These are phyloP conservation scores for Alviniconcha strummeri DNA, from an alignment of 2,888 invertebrate species.

Conservation along the genomic window DNA sequence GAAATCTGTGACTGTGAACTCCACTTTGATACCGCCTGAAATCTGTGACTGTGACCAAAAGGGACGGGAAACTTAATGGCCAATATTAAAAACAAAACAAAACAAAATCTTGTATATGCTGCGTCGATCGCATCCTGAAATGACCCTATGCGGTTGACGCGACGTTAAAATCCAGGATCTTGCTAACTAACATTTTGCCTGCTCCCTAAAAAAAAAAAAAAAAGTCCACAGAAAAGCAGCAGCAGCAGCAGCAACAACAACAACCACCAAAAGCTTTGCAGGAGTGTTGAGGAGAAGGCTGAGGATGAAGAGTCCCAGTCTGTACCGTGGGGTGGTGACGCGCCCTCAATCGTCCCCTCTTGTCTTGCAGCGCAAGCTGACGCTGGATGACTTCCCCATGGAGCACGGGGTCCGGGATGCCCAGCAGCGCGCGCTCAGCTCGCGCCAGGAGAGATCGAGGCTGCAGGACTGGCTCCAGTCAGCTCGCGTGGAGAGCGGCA, in stretches of 20 bases:
- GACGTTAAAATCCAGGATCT: not conserved
- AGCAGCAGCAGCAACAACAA: not conserved
- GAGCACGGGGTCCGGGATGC: constrained; percentile 47
- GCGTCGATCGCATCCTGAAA: no score
- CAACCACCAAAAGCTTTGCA: not conserved
- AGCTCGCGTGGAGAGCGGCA: constrained; percentile 48
- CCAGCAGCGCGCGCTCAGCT: constrained; percentile 44
- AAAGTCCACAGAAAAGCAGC: no score
- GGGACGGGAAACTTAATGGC: no score
- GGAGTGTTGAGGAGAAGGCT: not conserved
- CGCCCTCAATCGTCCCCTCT: constrained; percentile 41
- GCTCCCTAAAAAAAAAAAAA: no score
- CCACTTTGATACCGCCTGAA: no score
- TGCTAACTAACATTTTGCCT: not conserved
- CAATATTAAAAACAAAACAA: no score
- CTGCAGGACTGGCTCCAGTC: constrained; percentile 39
- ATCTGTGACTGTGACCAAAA: no score
- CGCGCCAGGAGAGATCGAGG: constrained; percentile 38
- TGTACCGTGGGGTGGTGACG: not conserved
- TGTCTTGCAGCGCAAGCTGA: constrained; percentile 53
- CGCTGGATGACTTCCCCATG: constrained; percentile 57
- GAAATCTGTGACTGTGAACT: no score
- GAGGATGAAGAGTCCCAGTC: constrained; percentile 7
- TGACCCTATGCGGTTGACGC: no score
- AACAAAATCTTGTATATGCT: no score